Conservation (phyloP, 37 sponge, comb jelly and placozoan genomes). For the Hexactinellida sp. region DNA sequence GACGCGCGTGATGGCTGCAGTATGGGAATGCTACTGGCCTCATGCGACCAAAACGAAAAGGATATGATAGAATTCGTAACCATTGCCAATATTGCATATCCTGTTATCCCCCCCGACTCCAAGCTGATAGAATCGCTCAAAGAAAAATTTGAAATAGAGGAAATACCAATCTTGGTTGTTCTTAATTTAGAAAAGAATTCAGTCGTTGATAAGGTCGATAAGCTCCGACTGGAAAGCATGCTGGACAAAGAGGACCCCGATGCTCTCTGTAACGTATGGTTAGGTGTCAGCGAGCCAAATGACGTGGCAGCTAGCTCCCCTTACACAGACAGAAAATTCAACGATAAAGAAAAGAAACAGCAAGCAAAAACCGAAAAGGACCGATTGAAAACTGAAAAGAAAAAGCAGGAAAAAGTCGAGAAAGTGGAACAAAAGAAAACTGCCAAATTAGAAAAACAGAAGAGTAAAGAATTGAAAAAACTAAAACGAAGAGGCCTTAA, state of each 20-base stretch:
- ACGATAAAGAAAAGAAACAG: not conserved
- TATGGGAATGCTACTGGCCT: not conserved
- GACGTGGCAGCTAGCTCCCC: not conserved
- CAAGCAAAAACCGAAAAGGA: not conserved
- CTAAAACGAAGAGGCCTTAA: not conserved
- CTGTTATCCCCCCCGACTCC: not conserved
- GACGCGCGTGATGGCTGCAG: not conserved
- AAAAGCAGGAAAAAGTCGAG: not conserved
- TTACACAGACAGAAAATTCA: not conserved
- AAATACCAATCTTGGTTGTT: not conserved
- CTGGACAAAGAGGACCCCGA: not conserved
- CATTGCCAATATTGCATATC: not conserved
- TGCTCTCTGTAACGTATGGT: not conserved
- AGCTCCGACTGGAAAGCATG: not conserved
- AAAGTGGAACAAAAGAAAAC: not conserved
- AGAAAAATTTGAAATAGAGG: conserved; percentile 13
- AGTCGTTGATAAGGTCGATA: not conserved
- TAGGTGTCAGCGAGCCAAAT: not conserved
- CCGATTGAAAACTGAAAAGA: not conserved
- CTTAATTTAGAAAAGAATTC: not conserved
- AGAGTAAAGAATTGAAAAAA: not conserved
- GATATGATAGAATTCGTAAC: not conserved
- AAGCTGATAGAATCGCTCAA: not conserved
- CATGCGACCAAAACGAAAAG: not conserved
- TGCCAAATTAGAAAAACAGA: not conserved